Percentiles rank a stretch among this genome's conserved stretches.
Evolutionary conservation across 92 coral and sea anemone genomes (phyloP).

Genomic region (Virgularia gustaviana): DNA sequence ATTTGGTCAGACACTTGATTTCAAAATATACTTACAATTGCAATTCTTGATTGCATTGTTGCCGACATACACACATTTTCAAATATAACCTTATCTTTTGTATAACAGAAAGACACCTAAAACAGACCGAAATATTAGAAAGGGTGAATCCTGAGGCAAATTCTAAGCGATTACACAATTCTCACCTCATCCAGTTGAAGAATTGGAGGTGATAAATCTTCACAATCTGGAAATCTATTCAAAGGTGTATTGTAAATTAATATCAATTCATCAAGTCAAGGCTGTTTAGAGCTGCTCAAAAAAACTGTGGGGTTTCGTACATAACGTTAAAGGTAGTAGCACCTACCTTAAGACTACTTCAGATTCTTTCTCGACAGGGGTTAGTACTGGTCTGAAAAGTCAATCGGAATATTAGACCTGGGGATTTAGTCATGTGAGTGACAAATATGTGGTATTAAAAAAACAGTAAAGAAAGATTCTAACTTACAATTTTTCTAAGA

Average conservation of each 20-base stretch:
- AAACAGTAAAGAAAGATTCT: background rate
- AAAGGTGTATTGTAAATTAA: too few species aligned
- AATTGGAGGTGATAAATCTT: conserved; percentile 78
- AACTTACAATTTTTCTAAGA: conserved; percentile 77
- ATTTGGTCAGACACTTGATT: background rate
- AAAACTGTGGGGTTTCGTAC: too few species aligned
- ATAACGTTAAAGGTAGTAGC: too few species aligned
- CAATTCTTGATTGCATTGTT: conserved; percentile 76
- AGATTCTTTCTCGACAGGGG: conserved; percentile 68
- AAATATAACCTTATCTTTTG: conserved; percentile 58
- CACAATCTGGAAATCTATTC: conserved; percentile 83
- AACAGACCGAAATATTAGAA: background rate
- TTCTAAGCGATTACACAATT: background rate
- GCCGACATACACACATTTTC: conserved; percentile 72
- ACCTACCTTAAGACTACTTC: conserved; percentile 67
- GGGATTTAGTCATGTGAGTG: background rate
- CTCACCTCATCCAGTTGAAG: conserved; percentile 86
- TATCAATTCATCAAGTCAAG: too few species aligned
- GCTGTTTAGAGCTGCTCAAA: too few species aligned
- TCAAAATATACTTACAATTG: conserved; percentile 72
- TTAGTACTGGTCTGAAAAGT: conserved; percentile 63
- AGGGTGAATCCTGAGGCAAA: background rate
- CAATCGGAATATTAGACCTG: background rate
- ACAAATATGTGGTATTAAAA: background rate
- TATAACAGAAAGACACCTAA: conserved; percentile 69